Evolutionary conservation across 2,888 invertebrate species (phyloP).

Genomic region (Cataglyphis albicans): DNA sequence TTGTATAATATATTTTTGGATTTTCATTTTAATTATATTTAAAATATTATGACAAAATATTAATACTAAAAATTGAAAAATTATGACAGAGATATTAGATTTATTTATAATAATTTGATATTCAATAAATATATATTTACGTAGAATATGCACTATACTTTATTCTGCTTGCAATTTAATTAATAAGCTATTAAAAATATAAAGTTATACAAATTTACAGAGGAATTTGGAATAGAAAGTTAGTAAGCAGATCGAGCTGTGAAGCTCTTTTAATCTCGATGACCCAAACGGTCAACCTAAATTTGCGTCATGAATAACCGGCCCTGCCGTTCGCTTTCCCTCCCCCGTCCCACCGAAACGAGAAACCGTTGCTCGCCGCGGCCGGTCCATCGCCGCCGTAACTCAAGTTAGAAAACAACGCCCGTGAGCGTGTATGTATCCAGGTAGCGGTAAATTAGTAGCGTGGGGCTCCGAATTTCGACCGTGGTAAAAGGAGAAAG

Average conservation of each 20-base stretch:
- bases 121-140: not conserved
- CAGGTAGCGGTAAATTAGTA: constrained; percentile 84
- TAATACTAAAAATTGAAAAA: constrained; percentile 19
- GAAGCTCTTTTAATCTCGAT: constrained; percentile 19
- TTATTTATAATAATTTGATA: not conserved
- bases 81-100: not conserved
- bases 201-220: not conserved
- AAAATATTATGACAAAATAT: not conserved
- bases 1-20: not conserved
- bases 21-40: not conserved
- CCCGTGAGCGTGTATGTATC: constrained; percentile 75
- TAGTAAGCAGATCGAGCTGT: not conserved
- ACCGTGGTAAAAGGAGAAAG: constrained; percentile 61
- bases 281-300: constrained; percentile 30
- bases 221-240: not conserved
- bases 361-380: constrained; percentile 66
- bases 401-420: constrained; percentile 81
- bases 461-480: constrained; percentile 79
- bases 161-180: not conserved
- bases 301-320: constrained; percentile 49
- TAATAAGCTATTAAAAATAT: not conserved
- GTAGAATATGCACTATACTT: not conserved
- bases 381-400: constrained; percentile 78
- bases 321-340: constrained; percentile 65
- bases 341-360: constrained; percentile 51